Evolutionary conservation across 1,140 invertebrate species (phyloP), one percentile per base, ranked within the genome.

Genomic region (Ceratina calcarata): DNA sequence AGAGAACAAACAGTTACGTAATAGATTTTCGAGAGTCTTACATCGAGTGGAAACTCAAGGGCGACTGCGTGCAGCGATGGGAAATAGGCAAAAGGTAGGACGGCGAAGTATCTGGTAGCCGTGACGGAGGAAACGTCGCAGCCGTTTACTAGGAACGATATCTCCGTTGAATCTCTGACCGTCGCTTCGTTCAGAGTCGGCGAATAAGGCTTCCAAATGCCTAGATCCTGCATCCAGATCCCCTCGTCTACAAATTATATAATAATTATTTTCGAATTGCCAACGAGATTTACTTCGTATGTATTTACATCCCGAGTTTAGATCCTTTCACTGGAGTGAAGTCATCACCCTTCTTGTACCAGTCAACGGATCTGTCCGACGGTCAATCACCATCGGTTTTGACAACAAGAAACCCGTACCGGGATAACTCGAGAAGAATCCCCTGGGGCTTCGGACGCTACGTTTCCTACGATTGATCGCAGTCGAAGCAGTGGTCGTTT

Each of bases 31-130:
- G n/a, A 18, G 18, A 27, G 58, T 93, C 93, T 93, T 86, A 94
- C 94, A 85, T 97, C 96, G 57, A 97, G 89, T 16, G 96, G 96
- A 87, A 97, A 94, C 81, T 96, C 95, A 60, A 97, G 89, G 18
- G 95, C 96, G 18, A 95, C 93, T 3, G 96, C 94, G 77, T 96
- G 95, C 57, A 97, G 87, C 66, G 95, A 94, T n/a, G 95, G 94
- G 60, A 97, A 94, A 86, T 96, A 96, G n/a, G 94, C 95, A 89
- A 95, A 96, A 53, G 96, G 96, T 55, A 97, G 89, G 62, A 96
- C 94, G 0, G 96, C 94, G 68, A 96, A 95, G 89, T 97, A 97
- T 6, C 94, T 95, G 91, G 96, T 88, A 1, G 91, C 91, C 10
- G 92, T 89, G n/a, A 93, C 90, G 16, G 88, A 86, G 18, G 89